Base-by-base conservation (phyloP, 1,140 invertebrate species). In the Marisa cornuarietis region DNA sequence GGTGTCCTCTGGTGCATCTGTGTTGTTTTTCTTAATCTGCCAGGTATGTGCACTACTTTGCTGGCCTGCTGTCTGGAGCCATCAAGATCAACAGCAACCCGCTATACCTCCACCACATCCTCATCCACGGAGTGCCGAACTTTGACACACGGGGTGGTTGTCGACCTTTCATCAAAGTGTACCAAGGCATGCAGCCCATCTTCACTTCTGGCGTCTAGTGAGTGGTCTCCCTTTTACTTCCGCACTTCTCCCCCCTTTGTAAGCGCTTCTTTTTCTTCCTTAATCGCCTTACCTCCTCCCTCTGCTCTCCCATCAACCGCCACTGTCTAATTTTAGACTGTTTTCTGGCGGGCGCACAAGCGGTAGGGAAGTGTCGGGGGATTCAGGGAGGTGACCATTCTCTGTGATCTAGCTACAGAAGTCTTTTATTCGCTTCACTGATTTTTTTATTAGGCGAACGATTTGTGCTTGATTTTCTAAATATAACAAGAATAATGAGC, bases 21-120 rank as follows among this genome's bases (percentile, higher is more conserved):
- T n/a, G 8, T 69, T 76, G 61, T 11, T 79, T 80, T 62, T 51
- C 75, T 49, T 18, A 13, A 80, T 52, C 61, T 85, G 87, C 63
- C 92, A 97, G 96, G 91, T 97, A 97, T 91, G 94, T 96, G 58
- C 93, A 95, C 82, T 96, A 96, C 90, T 98, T 98, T 91, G 94
- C 95, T 73, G 96, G 96, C n/a, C 92, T 98, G 49, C 92, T 98
- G 49, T 96, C 96, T 8, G 96, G 96, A 73, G 94, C 94, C 82
- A 95, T 97, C 85, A 93, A 94, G 84, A 96, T 98, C 88, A 97
- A 96, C 90, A 94, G 95, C 49, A 94, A 94, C 54, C 95, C 96
- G 14, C 91, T 98, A 7, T 96, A 95, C 89, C 93, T 98, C 69
- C 96, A 96, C 54, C 95, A 96, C 85, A 94, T 98, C 62, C 95